These are phyloP conservation scores for Scaeva pyrastri DNA, from an alignment of 2,888 invertebrate species.

Conservation along the genomic window DNA sequence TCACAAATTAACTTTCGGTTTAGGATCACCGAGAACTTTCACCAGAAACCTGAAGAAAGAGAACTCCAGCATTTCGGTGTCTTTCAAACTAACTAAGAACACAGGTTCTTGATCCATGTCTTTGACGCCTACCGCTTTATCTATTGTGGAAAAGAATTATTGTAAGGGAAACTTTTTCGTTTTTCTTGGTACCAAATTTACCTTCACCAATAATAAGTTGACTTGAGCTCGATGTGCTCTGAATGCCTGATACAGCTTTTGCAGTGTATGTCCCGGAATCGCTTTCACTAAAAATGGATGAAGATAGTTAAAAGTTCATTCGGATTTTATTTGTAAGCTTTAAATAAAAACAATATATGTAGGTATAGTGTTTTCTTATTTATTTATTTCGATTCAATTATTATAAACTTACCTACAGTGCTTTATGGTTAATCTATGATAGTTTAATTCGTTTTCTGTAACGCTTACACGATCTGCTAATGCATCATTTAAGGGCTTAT, in stretches of 20 bases:
- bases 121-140: conserved; percentile 87
- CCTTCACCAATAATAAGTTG: conserved; percentile 94
- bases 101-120: conserved; percentile 92
- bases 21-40: conserved; percentile 94
- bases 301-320: background rate
- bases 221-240: conserved; percentile 93
- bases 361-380: too few relatives aligned
- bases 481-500: conserved; percentile 90
- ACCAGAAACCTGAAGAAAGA: conserved; percentile 95
- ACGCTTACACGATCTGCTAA: conserved; percentile 90
- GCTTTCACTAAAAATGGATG: conserved; percentile 84
- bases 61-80: conserved; percentile 93
- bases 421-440: conserved; percentile 89
- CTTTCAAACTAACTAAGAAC: conserved; percentile 93
- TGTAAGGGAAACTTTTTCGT: background rate
- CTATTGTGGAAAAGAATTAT: conserved; percentile 52
- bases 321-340: too few relatives aligned
- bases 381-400: background rate
- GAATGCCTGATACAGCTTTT: conserved; percentile 91
- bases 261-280: conserved; percentile 97
- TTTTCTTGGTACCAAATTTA: conserved; percentile 84
- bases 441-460: conserved; percentile 86
- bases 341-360: too few relatives aligned
- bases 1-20: conserved; percentile 96
- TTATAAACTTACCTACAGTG: conserved; percentile 85